Percentiles rank a stretch among this genome's conserved stretches.
Conservation (phyloP, 2,797 vertebrate species). For the Squalus acanthias region DNA sequence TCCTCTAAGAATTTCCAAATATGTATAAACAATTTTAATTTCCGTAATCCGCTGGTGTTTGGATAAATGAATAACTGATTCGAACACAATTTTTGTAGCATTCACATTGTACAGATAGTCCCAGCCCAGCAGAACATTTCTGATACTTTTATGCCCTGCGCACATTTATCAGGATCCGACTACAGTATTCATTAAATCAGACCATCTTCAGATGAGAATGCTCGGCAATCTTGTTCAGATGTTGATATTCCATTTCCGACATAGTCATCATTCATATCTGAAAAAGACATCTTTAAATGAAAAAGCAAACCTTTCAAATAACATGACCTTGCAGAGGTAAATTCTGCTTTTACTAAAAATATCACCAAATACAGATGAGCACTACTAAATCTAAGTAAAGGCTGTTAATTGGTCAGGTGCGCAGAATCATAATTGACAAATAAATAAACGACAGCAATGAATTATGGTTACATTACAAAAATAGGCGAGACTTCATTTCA, state of each 20-base stretch:
- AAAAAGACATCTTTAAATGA: not conserved
- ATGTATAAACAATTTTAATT: not conserved
- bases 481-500: not conserved
- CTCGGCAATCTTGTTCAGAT: too few species aligned
- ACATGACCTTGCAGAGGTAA: not conserved
- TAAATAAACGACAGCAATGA: not conserved
- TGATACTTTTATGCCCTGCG: too few species aligned
- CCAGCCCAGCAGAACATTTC: not conserved
- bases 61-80: not conserved
- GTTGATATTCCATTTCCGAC: not conserved
- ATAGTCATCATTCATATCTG: not conserved
- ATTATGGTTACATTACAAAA: not conserved
- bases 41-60: not conserved
- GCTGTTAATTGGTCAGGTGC: not conserved
- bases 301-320: not conserved
- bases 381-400: not conserved
- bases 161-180: not conserved
- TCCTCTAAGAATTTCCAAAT: not conserved
- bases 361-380: not conserved
- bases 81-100: not conserved
- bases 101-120: not conserved
- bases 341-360: not conserved
- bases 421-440: not conserved
- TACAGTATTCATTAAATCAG: not conserved
- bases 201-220: not conserved